Conservation (phyloP, 2,113 vertebrate species). For the Antennarius striatus region DNA sequence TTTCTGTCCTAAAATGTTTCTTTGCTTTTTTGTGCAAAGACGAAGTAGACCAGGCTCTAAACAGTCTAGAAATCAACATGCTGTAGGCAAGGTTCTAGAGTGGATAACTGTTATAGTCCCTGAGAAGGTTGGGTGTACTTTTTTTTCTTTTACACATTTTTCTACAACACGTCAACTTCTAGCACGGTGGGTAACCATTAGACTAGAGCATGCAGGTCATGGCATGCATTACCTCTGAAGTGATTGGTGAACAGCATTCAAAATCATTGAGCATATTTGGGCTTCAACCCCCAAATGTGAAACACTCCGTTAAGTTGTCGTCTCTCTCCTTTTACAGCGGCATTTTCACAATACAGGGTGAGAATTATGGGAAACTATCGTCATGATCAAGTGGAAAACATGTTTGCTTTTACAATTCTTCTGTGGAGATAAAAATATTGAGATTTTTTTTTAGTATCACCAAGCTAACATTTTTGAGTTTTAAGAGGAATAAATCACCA, state of each 20-base stretch:
- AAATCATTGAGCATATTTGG: slow-evolving; percentile 50
- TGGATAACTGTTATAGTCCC: slow-evolving; percentile 73
- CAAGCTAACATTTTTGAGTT: slow-evolving; percentile 54
- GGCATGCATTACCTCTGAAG: slow-evolving; percentile 75
- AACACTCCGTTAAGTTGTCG: slow-evolving; percentile 48
- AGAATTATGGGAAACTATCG: slow-evolving; percentile 41
- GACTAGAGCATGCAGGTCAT: slow-evolving; percentile 75
- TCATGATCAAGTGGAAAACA: slow-evolving; percentile 40
- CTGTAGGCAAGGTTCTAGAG: slow-evolving; percentile 67
- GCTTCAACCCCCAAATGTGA: slow-evolving; percentile 38
- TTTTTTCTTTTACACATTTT: slow-evolving; percentile 54
- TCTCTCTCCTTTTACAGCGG: slow-evolving; percentile 34
- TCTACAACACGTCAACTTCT: slow-evolving; percentile 75
- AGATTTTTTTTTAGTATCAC: slow-evolving; percentile 38
- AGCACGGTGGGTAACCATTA: slow-evolving; percentile 73
- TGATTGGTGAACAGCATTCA: slow-evolving; percentile 70
- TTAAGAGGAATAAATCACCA: slow-evolving; percentile 43
- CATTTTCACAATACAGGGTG: slow-evolving; percentile 27
- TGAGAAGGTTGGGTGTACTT: slow-evolving; percentile 75
- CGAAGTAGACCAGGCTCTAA: slow-evolving; percentile 64
- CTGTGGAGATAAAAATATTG: slow-evolving; percentile 24
- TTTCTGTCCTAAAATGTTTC: slow-evolving; percentile 63
- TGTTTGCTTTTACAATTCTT: slow-evolving; percentile 47
- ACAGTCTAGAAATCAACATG: slow-evolving; percentile 62
- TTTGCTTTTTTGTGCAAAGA: slow-evolving; percentile 73